Percentiles rank a stretch among this genome's conserved stretches.
phyloP scores from a whole-genome alignment of 2,113 vertebrate species.

The Psephotus haematonotus region DNA sequence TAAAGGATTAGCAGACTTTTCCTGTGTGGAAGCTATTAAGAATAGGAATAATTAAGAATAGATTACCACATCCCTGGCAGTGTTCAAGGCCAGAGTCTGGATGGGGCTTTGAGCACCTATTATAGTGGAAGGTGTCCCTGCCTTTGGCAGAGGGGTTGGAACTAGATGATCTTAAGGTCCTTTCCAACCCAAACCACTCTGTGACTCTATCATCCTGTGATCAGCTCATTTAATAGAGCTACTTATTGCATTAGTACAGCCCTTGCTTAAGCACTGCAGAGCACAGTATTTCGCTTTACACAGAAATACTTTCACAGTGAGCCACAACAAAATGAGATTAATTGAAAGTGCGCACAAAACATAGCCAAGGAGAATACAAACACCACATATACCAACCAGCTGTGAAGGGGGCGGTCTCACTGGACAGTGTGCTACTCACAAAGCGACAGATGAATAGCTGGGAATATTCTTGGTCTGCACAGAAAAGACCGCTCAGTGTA shows the following conservation, averaged over 20 bases:
- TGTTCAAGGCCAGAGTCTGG: not conserved
- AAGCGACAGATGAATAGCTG: not conserved
- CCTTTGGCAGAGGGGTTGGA: not conserved
- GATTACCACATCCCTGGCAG: not conserved
- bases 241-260: not conserved
- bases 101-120: not conserved
- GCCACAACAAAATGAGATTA: not conserved
- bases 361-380: not conserved
- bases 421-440: not conserved
- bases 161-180: not conserved
- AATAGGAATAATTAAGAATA: not conserved
- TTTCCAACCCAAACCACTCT: not conserved
- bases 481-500: not conserved
- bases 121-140: not conserved
- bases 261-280: not conserved
- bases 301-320: not conserved
- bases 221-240: not conserved
- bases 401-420: not conserved
- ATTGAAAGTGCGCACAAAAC: not conserved
- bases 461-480: not conserved
- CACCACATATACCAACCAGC: not conserved
- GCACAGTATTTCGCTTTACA: not conserved
- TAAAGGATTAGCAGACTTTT: not conserved
- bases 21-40: not conserved
- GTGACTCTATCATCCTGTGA: not conserved